These are phyloP conservation scores for Halyomorpha halys DNA, from an alignment of 1,140 invertebrate genomes.

Conservation along the genomic window DNA sequence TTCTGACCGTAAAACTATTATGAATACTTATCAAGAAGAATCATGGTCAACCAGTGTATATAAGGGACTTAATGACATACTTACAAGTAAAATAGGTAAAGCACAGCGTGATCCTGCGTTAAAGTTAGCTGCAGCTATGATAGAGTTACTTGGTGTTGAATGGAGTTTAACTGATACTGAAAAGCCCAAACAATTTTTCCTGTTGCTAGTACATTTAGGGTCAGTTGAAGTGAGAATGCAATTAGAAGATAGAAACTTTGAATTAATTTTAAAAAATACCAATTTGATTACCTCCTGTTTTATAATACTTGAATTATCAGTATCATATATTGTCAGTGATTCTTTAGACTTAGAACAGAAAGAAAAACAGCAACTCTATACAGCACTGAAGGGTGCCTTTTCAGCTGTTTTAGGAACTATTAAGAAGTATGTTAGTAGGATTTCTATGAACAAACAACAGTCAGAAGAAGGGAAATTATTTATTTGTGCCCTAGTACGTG, in stretches of 20 bases:
- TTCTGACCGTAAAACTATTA: slow-evolving; percentile 39
- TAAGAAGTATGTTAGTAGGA: slow-evolving; percentile 43
- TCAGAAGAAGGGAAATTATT: slow-evolving; percentile 59
- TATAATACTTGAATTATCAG: slow-evolving; percentile 65
- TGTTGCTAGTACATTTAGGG: slow-evolving; percentile 72
- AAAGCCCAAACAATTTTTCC: slow-evolving; percentile 67
- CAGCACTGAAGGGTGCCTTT: slow-evolving; percentile 81
- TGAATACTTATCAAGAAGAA: slow-evolving; percentile 25
- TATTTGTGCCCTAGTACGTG: slow-evolving; percentile 68
- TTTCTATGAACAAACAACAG: slow-evolving; percentile 52
- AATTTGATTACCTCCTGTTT: slow-evolving; percentile 75
- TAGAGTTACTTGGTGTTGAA: slow-evolving; percentile 73
- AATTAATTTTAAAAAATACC: slow-evolving; percentile 60
- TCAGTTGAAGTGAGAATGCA: slow-evolving; percentile 89
- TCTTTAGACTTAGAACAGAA: slow-evolving; percentile 74
- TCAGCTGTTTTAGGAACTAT: slow-evolving; percentile 67
- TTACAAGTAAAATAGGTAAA: slow-evolving; percentile 76
- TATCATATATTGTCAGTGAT: slow-evolving; percentile 70
- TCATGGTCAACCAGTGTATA: slow-evolving; percentile 67
- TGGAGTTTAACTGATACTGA: slow-evolving; percentile 69
- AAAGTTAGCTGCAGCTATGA: slow-evolving; percentile 63
- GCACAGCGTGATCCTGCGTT: slow-evolving; percentile 78
- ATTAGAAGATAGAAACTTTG: slow-evolving; percentile 67
- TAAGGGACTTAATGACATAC: slow-evolving; percentile 66
- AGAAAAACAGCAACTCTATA: slow-evolving; percentile 80